phyloP scores from a whole-genome alignment of 2,113 vertebrate genomes.

The Condylura cristata region DNA sequence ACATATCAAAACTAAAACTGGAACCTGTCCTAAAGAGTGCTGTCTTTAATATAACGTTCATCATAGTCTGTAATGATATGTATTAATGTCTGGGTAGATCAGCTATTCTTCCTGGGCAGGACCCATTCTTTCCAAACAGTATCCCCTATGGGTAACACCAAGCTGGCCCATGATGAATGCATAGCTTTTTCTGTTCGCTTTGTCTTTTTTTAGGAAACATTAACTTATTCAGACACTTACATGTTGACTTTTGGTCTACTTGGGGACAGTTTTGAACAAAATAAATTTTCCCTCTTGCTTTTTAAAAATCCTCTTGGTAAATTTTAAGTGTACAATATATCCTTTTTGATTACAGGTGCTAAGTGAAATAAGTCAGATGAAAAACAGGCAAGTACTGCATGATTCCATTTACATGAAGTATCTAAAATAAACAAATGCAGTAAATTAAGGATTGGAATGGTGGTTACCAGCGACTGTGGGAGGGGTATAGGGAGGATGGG shows the following conservation, averaged over 20 bases:
- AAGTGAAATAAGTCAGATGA: conserved; percentile 5
- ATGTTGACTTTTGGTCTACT: neutral
- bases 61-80: neutral
- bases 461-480: neutral
- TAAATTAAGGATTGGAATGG: neutral
- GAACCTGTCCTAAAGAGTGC: neutral
- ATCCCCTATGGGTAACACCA: neutral
- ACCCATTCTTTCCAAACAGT: neutral
- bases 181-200: neutral
- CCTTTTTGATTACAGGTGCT: neutral
- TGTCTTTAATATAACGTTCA: neutral
- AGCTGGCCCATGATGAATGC: neutral
- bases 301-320: neutral
- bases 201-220: neutral
- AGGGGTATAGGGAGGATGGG: neutral
- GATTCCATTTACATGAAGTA: neutral
- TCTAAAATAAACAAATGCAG: neutral
- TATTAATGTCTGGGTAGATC: neutral
- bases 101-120: neutral
- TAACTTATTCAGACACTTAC: neutral
- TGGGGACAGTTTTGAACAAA: neutral
- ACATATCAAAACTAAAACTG: conserved; percentile 14
- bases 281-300: neutral
- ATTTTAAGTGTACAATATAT: neutral
- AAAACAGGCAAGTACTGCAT: neutral